phyloP scores from a whole-genome alignment of 2,113 vertebrate genomes.

The Geococcyx californianus region DNA sequence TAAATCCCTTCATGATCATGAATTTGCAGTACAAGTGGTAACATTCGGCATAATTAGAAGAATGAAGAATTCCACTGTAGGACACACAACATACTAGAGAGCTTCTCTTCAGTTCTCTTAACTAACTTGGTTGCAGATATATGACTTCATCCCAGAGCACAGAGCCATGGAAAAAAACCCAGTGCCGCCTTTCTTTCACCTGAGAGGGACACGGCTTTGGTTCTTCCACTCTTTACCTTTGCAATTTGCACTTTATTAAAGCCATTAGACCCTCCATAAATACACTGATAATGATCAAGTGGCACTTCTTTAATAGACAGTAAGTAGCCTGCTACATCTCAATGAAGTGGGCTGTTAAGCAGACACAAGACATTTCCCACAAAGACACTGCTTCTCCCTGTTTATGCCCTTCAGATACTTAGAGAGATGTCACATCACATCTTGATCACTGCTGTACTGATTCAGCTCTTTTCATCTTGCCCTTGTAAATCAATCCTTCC shows the following conservation, averaged over 20 bases:
- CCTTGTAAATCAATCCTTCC: constrained; percentile 66
- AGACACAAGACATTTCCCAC: constrained; percentile 10
- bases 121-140: not conserved
- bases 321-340: not conserved
- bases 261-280: not conserved
- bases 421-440: constrained; percentile 39
- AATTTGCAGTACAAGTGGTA: not conserved
- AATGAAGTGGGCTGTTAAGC: not conserved
- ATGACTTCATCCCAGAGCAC: not conserved
- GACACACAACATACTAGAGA: not conserved
- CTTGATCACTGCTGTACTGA: constrained; percentile 19
- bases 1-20: not conserved
- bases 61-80: not conserved
- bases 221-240: not conserved
- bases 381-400: not conserved
- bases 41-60: not conserved
- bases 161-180: not conserved
- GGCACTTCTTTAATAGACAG: not conserved
- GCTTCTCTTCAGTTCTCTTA: not conserved
- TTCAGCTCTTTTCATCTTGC: constrained; percentile 61
- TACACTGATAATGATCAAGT: not conserved
- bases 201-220: not conserved
- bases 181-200: not conserved
- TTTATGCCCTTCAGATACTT: constrained; percentile 23
- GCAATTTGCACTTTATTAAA: not conserved